phyloP scores from a whole-genome alignment of 2,888 invertebrate species.

The Noctua pronuba region DNA sequence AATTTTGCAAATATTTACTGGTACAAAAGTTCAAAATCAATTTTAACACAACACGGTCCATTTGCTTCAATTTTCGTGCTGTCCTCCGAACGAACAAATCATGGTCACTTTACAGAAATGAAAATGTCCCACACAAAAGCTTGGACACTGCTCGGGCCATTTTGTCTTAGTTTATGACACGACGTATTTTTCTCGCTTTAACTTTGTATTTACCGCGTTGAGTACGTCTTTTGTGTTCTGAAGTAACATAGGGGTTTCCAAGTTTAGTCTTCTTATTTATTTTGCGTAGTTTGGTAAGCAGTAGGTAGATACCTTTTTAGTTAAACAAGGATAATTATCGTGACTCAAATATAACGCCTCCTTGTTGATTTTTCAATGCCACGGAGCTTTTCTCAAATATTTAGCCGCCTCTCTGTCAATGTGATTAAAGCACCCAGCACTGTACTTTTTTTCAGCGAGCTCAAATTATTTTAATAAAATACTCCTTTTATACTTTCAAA shows the following conservation, averaged over 20 bases:
- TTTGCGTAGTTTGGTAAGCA: background rate
- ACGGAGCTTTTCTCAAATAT: background rate
- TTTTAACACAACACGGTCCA: slow-evolving; percentile 36
- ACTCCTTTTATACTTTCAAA: background rate
- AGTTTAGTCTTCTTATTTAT: slow-evolving; percentile 13
- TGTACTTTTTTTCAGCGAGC: background rate
- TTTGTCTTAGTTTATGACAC: slow-evolving; percentile 60
- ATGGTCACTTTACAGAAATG: slow-evolving; percentile 64
- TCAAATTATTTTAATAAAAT: background rate
- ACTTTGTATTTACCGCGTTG: slow-evolving; percentile 46
- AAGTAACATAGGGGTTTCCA: slow-evolving; percentile 25
- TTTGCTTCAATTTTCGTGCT: slow-evolving; percentile 46
- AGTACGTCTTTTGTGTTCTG: slow-evolving; percentile 39
- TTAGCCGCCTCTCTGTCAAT: background rate
- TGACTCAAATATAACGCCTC: background rate
- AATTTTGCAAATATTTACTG: slow-evolving; percentile 25
- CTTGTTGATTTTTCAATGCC: background rate
- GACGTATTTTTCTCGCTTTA: slow-evolving; percentile 55
- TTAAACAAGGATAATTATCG: background rate
- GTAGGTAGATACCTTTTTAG: background rate
- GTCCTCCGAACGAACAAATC: slow-evolving; percentile 58
- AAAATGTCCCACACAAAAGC: slow-evolving; percentile 59
- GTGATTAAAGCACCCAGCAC: background rate
- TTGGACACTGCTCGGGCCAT: slow-evolving; percentile 49
- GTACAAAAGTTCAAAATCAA: slow-evolving; percentile 39